Percentiles rank a stretch among this genome's conserved stretches.
Evolutionary conservation across 2,113 vertebrate genomes (phyloP).

Genomic region (Mormyrus lacerda): DNA sequence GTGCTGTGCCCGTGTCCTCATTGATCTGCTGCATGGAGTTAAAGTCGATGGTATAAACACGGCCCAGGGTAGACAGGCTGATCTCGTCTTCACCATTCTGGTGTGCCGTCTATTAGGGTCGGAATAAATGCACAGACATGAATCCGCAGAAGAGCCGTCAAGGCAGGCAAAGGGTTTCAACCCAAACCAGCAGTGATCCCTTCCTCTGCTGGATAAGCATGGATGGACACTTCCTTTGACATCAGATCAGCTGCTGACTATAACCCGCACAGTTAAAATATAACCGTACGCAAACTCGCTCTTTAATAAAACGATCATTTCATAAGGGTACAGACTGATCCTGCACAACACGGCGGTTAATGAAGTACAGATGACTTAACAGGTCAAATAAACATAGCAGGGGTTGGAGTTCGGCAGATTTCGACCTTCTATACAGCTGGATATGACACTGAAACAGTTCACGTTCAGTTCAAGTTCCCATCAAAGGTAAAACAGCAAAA

Average conservation of each 20-base stretch:
- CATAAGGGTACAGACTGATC: not conserved
- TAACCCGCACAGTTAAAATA: not conserved
- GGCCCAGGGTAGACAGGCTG: conserved; percentile 94
- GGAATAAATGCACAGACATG: conserved; percentile 54
- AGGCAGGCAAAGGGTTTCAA: not conserved
- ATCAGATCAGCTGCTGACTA: not conserved
- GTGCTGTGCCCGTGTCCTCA: conserved; percentile 98
- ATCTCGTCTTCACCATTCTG: conserved; percentile 99
- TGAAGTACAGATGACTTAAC: not conserved
- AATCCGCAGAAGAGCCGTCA: conserved; percentile 21
- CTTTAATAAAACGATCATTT: not conserved
- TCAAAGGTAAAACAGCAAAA: not conserved
- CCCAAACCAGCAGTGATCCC: not conserved
- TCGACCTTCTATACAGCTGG: not conserved
- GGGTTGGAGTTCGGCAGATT: not conserved
- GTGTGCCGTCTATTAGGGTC: conserved; percentile 81
- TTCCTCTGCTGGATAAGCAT: not conserved
- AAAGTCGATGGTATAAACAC: conserved; percentile 99
- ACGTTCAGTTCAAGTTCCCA: not conserved
- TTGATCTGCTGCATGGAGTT: conserved; percentile 99
- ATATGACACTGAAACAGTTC: not conserved
- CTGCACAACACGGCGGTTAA: not conserved
- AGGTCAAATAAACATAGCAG: not conserved
- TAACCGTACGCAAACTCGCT: not conserved
- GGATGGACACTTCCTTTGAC: not conserved